These are phyloP conservation scores for Myocastor coypus DNA, from an alignment of 2,113 vertebrate genomes.

Conservation along the genomic window DNA sequence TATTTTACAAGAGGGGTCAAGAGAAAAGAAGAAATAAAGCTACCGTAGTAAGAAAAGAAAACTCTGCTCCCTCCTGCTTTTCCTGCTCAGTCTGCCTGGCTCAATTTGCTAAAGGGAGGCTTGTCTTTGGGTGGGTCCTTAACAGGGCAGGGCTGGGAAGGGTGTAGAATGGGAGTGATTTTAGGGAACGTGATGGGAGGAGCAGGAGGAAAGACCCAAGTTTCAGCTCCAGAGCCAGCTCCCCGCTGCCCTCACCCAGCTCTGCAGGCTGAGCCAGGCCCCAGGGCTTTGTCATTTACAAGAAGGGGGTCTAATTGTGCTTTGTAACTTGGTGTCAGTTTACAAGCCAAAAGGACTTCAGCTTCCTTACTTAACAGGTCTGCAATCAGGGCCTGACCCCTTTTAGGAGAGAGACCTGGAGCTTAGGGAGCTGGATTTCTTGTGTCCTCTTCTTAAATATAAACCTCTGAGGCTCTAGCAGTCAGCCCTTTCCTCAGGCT, in stretches of 20 bases:
- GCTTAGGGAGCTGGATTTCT: slow-evolving; percentile 75
- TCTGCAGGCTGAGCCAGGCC: slow-evolving; percentile 62
- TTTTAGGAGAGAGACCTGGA: slow-evolving; percentile 78
- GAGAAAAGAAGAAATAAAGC: not conserved
- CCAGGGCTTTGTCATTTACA: slow-evolving; percentile 80
- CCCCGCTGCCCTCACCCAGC: not conserved
- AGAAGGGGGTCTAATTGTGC: slow-evolving; percentile 71
- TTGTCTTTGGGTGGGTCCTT: too few species aligned
- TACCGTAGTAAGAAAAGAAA: not conserved
- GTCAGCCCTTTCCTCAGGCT: not conserved
- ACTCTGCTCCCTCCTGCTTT: fast-evolving
- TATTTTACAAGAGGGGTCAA: not conserved
- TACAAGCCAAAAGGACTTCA: slow-evolving; percentile 82
- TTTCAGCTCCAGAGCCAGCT: fast-evolving
- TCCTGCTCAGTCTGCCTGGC: not conserved
- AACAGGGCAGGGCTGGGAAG: fast-evolving
- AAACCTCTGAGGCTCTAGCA: slow-evolving; percentile 76
- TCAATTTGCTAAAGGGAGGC: not conserved
- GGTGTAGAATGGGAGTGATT: not conserved
- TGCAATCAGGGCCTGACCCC: slow-evolving; percentile 70
- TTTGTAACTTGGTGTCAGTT: slow-evolving; percentile 86
- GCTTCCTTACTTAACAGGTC: slow-evolving; percentile 81
- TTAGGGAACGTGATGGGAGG: not conserved
- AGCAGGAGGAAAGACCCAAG: not conserved
- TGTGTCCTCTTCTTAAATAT: slow-evolving; percentile 79